Percentiles rank a stretch among this genome's conserved stretches.
Evolutionary conservation across 1,140 invertebrate species (phyloP).

Genomic region (Microvelia longipes): DNA sequence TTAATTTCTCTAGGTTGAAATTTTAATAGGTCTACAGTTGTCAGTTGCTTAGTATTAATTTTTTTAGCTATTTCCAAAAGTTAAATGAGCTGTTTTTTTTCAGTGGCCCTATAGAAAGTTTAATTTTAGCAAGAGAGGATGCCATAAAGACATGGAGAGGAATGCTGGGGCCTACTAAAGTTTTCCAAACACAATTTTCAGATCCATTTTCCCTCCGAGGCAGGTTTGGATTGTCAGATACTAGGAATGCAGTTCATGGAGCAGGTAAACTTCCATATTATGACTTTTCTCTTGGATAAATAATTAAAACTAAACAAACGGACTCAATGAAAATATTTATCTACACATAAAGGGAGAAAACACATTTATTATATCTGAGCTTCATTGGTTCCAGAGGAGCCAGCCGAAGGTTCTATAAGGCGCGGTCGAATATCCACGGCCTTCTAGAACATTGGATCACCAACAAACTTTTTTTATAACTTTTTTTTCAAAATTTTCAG

Average conservation of each 20-base stretch:
- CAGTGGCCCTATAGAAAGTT: constrained; percentile 65
- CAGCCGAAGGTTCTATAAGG: too few species aligned
- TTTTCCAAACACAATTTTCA: constrained; percentile 57
- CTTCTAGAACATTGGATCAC: too few species aligned
- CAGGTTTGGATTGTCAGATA: constrained; percentile 73
- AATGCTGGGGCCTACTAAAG: constrained; percentile 78
- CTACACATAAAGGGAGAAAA: not conserved
- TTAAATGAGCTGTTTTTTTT: too few species aligned
- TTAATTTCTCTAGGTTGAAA: too few species aligned
- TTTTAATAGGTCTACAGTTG: too few species aligned
- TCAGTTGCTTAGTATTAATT: too few species aligned
- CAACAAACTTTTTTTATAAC: too few species aligned
- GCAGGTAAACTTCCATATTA: constrained; percentile 43
- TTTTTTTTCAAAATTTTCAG: too few species aligned
- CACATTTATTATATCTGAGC: not conserved
- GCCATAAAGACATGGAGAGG: constrained; percentile 63
- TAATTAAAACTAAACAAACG: not conserved
- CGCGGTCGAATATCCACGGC: too few species aligned
- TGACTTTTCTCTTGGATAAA: too few species aligned
- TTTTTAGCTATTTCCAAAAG: too few species aligned
- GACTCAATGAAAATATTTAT: not conserved
- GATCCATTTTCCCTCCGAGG: constrained; percentile 62
- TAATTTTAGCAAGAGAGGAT: constrained; percentile 53
- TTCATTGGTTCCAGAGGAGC: too few species aligned
- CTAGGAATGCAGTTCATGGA: constrained; percentile 80